Base-by-base conservation (phyloP, 37 sponge, comb jelly and placozoan genomes). In the Aplysina aerophoba region DNA sequence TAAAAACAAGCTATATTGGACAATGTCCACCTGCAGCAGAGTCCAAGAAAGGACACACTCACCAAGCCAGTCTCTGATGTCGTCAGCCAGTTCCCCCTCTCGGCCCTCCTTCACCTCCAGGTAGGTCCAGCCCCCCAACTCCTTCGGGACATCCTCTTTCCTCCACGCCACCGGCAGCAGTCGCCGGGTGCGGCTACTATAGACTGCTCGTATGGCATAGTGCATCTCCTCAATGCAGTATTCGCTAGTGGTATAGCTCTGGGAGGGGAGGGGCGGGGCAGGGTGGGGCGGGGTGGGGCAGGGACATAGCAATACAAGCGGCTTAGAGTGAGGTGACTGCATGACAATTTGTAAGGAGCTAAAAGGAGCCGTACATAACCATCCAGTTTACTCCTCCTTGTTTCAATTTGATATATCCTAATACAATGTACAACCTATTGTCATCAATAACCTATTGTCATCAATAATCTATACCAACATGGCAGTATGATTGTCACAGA, bases 141-240 rank as follows among this genome's bases (percentile, higher is more conserved):
- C 38, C 20, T 41, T 31, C 11, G 78, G 78, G 25, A 75, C n/a
- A 25, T 75, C 54, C 53, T 75, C 37, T 25, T 40, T n/a, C 44
- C 25, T 75, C 78, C 78, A 75, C 2, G 78, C 78, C 44, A 36
- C 78, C 19, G 78, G 78, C 37, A 75, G 53, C 15, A 75, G 78
- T 19, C 54, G 25, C 39, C 53, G 33, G 1, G 53, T 75, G 44
- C 24, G 20, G 22, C n/a, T 31, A 5, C 13, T 25, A 50, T 15
- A 11, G 25, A 40, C 37, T 19, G 17, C 16, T 15, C 41, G 20
- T 0, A 75, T 24, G 21, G 78, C 53, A 41, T 53, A 50, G 14
- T 21, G 37, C 38, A 75, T 31, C 78, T 75, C 78, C 17, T 36
- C 37, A n/a, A 5, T 37, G 40, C 78, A 36, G 24, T 24, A 75